These are phyloP conservation scores for Branchinecta sandiegonensis DNA, from an alignment of 2,888 invertebrate species.

Conservation along the genomic window DNA sequence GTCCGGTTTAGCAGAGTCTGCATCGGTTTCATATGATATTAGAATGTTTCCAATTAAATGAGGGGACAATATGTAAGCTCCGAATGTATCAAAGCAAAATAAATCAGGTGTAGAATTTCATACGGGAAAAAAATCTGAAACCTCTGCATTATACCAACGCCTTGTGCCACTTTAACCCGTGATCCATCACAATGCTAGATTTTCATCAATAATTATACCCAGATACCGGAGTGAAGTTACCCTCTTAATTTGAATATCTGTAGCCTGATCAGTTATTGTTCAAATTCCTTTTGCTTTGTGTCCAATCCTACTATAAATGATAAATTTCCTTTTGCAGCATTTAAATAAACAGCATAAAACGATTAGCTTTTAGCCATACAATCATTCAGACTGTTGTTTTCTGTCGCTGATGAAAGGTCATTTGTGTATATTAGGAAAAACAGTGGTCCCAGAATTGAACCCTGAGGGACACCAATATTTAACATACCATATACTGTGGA, in stretches of 20 bases:
- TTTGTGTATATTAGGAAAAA: constrained; percentile 4
- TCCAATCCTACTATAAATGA: no score
- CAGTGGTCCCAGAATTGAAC: no score
- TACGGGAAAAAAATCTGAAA: constrained; percentile 2
- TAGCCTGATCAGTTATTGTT: no score
- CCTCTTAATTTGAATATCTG: no score
- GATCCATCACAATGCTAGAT: constrained; percentile 6
- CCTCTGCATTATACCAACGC: constrained; percentile 2
- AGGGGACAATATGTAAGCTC: neutral
- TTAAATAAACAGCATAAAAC: neutral
- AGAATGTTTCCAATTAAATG: neutral
- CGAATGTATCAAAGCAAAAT: constrained; percentile 6
- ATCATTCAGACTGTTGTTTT: constrained; percentile 10
- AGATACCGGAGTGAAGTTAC: no score
- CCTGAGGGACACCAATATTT: no score
- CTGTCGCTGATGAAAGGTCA: constrained; percentile 11
- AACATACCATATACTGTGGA: no score
- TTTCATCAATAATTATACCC: constrained; percentile 9
- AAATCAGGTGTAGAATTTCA: no score
- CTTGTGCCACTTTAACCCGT: constrained; percentile 2
- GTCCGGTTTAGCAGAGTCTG: neutral
- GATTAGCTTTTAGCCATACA: constrained; percentile 7
- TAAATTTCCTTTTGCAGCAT: neutral
- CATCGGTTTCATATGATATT: constrained; percentile 10
- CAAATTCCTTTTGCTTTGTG: no score